Evolutionary conservation across 2,888 invertebrate species (phyloP).

Genomic region (Ochlodes sylvanus): DNA sequence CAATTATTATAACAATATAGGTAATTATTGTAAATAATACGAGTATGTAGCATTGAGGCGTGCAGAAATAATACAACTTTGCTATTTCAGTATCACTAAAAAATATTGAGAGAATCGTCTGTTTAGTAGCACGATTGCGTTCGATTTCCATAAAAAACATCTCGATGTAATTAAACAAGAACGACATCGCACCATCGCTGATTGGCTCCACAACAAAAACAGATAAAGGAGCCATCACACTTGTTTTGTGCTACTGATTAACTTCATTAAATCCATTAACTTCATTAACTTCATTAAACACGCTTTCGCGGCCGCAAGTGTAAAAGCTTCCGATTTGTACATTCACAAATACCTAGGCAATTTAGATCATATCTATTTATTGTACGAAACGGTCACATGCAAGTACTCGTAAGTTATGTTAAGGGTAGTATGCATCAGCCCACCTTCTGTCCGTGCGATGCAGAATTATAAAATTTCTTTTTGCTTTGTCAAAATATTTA

Average conservation of each 20-base stretch:
- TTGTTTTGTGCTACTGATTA: constrained; percentile 9
- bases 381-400: constrained; percentile 61
- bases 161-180: constrained; percentile 21
- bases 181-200: constrained; percentile 17
- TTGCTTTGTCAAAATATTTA: too few species aligned
- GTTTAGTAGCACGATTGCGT: not conserved
- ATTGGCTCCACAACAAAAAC: constrained; percentile 25
- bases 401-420: constrained; percentile 10
- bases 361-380: constrained; percentile 69
- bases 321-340: constrained; percentile 45
- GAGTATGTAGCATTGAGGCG: too few species aligned
- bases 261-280: constrained; percentile 11
- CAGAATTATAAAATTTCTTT: not conserved
- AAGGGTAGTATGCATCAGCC: not conserved
- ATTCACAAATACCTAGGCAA: constrained; percentile 60
- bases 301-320: constrained; percentile 17
- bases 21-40: too few species aligned
- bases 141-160: constrained; percentile 24
- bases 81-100: too few species aligned
- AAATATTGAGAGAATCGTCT: not conserved
- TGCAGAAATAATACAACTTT: too few species aligned
- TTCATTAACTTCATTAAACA: constrained; percentile 11
- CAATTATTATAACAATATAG: too few species aligned
- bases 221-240: constrained; percentile 15
- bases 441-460: not conserved